Evolutionary conservation across 2,888 invertebrate species (phyloP), one percentile per base, ranked within the genome.

Genomic region (Timandra comae): DNA sequence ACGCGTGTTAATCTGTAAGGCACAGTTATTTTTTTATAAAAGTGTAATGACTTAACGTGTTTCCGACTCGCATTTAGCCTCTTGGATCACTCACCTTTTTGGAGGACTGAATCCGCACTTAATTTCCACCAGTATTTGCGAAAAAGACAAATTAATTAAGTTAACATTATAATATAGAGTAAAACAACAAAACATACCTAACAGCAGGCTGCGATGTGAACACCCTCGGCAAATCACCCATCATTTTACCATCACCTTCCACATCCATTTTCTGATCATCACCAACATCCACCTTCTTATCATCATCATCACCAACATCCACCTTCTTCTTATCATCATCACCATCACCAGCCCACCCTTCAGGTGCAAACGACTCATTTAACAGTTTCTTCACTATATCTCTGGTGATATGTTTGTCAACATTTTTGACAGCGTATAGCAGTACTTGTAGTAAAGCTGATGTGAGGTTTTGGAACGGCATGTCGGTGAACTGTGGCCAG

Each of bases 401-500:
- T 43, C 86, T 88, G 0, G 81, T 73, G 10, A 88, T 52, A 31
- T 87, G 86, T 29, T 87, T 82, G 53, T 91, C 89, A 0, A 88
- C 67, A 43, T 88, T 88, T 28, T 88, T 88, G 2, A 93, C 60
- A 0, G 91, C 88, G 48, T 85, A 88, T 1, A 93, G 53, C 19
- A 92, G 51, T 0, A 89, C 88, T 71, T 94, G 93, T 5, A 94
- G 54, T 3, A 95, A 70, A 0, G 90, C 92, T 0, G 94, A 93
- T 0, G 93, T 91, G 12, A 91, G 63, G 43, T 91, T 91, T 30
- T 90, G 78, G 45, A 87, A 89, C 0, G 92, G 90, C 33, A 95
- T 81, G 41, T 94, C 93, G 35, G 84, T 73, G 53, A 95, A 92
- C 52, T 94, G 94, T 0, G 94, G 94, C 93, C 94, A 94, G 13